Evolutionary conservation across 2,113 vertebrate species (phyloP), one percentile per base, ranked within the genome.

Genomic region (Proterorhinus semilunaris): DNA sequence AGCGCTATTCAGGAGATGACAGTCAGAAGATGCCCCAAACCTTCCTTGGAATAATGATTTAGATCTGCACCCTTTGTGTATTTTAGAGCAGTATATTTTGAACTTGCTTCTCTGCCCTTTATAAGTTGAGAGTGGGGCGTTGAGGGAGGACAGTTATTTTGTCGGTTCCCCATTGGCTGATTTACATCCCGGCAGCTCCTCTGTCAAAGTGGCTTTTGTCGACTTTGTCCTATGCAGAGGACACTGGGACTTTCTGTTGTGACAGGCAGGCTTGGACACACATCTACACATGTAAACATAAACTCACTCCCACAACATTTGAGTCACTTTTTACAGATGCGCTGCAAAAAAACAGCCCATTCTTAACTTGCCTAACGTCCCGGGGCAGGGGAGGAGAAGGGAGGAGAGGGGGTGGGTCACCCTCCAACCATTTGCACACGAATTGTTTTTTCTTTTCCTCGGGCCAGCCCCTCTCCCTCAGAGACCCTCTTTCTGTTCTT

Each of bases 171-270:
- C 82, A 87, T 89, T 90, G 81, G 88, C 84, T 91, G 90, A 93
- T 93, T 93, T 93, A 91, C 91, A 93, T 93, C 87, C 93, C 87
- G 88, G 92, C 90, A 93, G 92, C 76, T 86, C 81, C 76, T 87
- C 86, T 90, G 90, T 93, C 89, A 93, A 93, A 92, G 92, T 92
- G 86, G 75, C 88, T 88, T 92, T 93, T 93, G 91, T 93, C 84
- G 88, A 83, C 76, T 79, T 77, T 92, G 89, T 92, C 90, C 90
- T 91, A 91, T 92, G 87, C 85, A 89, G 88, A 86, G 86, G 87
- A 91, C 87, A 92, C 84, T 88, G 75, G 87, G 86, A 78, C 79
- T 66, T 86, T 87, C 87, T 87, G 74, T 75, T 84, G 86, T 88
- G 83, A 90, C 84, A 88, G 84, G 71, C 68, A 59, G 63, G 73